Evolutionary conservation across 2,113 vertebrate genomes (phyloP).

Genomic region (Arvicanthis niloticus): DNA sequence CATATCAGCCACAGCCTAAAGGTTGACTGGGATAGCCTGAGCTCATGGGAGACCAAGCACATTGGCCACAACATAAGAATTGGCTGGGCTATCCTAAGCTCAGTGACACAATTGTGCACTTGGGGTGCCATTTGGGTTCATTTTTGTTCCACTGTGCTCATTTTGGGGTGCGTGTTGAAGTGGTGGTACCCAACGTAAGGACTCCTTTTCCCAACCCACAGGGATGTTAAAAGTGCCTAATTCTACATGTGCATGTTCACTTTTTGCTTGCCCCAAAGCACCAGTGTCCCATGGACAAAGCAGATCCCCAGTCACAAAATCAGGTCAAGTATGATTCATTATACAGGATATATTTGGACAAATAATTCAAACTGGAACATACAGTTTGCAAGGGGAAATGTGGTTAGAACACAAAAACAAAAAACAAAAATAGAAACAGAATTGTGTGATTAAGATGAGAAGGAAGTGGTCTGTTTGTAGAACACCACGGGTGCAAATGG

Average conservation of each 20-base stretch:
- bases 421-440: background rate
- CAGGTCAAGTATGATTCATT: background rate
- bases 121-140: background rate
- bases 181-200: accelerated
- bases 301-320: background rate
- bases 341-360: background rate
- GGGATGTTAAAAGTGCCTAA: background rate
- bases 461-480: background rate
- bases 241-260: background rate
- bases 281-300: background rate
- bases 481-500: background rate
- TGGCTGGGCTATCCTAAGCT: background rate
- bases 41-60: background rate
- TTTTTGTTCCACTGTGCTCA: background rate
- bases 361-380: background rate
- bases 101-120: background rate
- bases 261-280: background rate
- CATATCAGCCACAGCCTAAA: background rate
- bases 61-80: background rate
- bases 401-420: background rate
- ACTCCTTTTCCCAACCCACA: background rate
- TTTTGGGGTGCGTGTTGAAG: background rate
- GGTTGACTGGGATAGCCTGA: background rate
- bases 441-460: background rate
- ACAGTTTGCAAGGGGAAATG: background rate